Conservation (phyloP, 2,113 vertebrate species). For the Pyxicephalus adspersus region DNA sequence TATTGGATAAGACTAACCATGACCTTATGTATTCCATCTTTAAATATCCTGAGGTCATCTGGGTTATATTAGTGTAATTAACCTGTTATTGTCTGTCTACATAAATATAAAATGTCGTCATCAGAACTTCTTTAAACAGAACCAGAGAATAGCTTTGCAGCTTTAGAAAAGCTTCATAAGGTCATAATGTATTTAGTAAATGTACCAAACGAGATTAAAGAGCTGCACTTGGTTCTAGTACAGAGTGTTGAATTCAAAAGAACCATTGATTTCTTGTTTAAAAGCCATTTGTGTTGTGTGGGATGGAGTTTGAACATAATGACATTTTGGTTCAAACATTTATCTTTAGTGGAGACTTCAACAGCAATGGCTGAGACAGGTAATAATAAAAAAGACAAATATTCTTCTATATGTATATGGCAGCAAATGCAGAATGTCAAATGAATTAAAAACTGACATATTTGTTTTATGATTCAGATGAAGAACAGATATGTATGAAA, state of each 20-base stretch:
- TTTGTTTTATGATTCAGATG: no score
- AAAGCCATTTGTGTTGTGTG: conserved; percentile 62
- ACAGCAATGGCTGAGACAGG: not conserved
- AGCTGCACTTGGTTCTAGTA: conserved; percentile 66
- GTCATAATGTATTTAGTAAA: conserved; percentile 69
- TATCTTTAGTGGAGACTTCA: conserved; percentile 65
- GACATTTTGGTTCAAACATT: conserved; percentile 65
- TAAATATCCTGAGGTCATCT: no score
- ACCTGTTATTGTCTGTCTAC: no score
- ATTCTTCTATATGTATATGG: not conserved
- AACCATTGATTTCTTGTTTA: conserved; percentile 62
- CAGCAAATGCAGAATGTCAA: no score
- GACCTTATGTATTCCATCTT: no score
- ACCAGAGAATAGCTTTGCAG: conserved; percentile 64
- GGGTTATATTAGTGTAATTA: no score
- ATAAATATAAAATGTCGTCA: no score
- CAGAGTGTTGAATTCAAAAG: conserved; percentile 67
- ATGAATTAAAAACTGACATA: no score
- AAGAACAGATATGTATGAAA: no score
- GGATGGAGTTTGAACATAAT: conserved; percentile 66
- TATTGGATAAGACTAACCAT: no score
- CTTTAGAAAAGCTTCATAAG: conserved; percentile 67
- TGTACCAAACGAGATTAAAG: conserved; percentile 66
- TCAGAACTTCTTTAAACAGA: conserved; percentile 51
- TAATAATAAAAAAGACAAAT: not conserved